Evolutionary conservation across 2,797 vertebrate species (phyloP), one percentile per base, ranked within the genome.

Genomic region (Taenioides sp.): DNA sequence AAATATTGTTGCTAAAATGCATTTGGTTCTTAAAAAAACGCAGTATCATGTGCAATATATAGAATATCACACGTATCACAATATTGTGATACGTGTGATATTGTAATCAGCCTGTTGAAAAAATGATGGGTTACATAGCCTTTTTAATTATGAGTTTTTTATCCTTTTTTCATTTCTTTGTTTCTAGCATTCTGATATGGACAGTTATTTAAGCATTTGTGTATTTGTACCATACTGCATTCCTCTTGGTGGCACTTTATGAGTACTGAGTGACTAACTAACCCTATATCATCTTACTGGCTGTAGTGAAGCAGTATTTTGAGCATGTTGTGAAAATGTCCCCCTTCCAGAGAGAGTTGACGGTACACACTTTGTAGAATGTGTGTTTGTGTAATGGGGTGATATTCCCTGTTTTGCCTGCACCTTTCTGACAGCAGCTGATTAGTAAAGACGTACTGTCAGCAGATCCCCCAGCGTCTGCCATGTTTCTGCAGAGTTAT

Each of bases 401-500:
- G 62, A 78, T 49, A 67, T 55, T 65, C 23, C 52, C 6, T 70
- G 69, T 74, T 79, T 73, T 73, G 70, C 61, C 65, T 57, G 25
- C 68, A 65, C 67, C 54, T 67, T 63, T 63, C 69, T 76, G 70
- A 79, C 70, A 78, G 78, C 77, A 69, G 76, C 74, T 62, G 73
- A 67, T 75, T 78, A 73, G 65, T 62, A 63, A 83, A 77, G 47
- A 84, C 73, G 79, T 70, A 79, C 70, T 80, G 78, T 81, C 83
- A 82, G 79, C 78, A 72, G 79, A 80, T 83, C 74, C 62, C 54
- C 50, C 27, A 31, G 69, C 65, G 65, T 74, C 37, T 70, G 76
- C 73, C 70, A 63, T 69, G 65, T 49, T 77, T 57, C 47, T 59
- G 28, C 1, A 65, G 67, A 75, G 58, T 61, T 65, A 43, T 67